Conservation (phyloP, 2,113 vertebrate species). For the Muntiacus muntjak region DNA sequence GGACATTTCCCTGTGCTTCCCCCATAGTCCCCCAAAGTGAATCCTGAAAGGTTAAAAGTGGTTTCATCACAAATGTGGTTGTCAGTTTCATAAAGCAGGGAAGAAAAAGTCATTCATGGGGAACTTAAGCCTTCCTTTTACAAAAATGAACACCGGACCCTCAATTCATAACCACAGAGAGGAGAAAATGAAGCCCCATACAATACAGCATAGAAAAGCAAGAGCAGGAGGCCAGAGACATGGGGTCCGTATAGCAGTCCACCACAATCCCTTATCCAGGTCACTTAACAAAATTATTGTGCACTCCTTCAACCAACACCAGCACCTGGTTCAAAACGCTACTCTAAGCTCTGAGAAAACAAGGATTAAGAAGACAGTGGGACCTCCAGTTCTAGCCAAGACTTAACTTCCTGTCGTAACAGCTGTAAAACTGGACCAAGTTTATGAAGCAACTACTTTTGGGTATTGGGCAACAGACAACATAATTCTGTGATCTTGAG, state of each 20-base stretch:
- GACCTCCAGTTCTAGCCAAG: not conserved
- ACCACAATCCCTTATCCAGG: not conserved
- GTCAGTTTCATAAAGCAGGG: constrained; percentile 31
- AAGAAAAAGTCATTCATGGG: constrained; percentile 19
- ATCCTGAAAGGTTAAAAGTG: constrained; percentile 53
- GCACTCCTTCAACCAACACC: not conserved
- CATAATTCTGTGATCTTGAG: not conserved
- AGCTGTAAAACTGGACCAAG: not conserved
- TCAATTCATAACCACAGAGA: not conserved
- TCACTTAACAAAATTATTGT: not conserved
- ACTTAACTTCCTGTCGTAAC: not conserved
- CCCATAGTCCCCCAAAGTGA: constrained; percentile 11
- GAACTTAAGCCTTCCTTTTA: constrained; percentile 20
- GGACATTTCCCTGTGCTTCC: constrained; percentile 63
- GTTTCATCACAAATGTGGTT: constrained; percentile 40
- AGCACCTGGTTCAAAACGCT: not conserved
- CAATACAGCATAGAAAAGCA: not conserved
- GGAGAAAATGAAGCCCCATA: not conserved
- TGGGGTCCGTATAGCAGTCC: not conserved
- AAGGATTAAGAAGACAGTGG: not conserved
- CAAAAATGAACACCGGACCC: not conserved
- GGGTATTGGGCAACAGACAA: not conserved
- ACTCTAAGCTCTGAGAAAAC: not conserved
- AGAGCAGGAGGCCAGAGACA: not conserved
- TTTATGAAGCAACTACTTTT: not conserved